Evolutionary conservation across 2,888 invertebrate genomes (phyloP).

Genomic region (Rhagonycha fulva): DNA sequence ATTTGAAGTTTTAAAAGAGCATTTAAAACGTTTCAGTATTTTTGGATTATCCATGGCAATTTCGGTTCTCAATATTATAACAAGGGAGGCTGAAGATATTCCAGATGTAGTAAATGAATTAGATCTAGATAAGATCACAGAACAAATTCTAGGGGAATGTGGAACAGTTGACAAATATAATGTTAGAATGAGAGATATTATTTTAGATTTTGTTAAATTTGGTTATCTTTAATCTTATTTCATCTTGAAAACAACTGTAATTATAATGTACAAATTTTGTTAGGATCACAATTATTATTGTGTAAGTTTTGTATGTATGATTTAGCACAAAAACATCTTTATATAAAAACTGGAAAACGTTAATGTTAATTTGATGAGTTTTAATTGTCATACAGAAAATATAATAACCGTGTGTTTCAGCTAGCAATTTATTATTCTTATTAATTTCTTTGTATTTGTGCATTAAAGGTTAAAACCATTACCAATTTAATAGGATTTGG

Average conservation of each 20-base stretch:
- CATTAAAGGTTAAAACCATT: no score
- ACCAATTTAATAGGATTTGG: no score
- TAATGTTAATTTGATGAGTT: no score
- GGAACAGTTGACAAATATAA: not conserved
- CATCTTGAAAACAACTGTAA: not conserved
- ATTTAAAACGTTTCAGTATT: constrained; percentile 39
- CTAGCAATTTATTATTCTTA: no score
- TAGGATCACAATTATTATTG: no score
- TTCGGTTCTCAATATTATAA: constrained; percentile 23
- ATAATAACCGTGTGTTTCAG: no score
- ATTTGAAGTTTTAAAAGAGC: constrained; percentile 38
- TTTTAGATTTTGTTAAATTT: constrained; percentile 9
- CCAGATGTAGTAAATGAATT: not conserved
- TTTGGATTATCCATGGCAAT: constrained; percentile 39
- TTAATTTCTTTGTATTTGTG: no score
- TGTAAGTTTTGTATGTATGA: no score
- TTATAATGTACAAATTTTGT: not conserved
- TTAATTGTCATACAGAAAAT: no score
- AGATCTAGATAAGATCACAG: not conserved
- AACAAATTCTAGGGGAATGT: not conserved
- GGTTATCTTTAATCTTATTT: not conserved
- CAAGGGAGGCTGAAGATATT: constrained; percentile 7
- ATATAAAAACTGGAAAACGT: no score
- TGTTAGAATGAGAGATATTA: constrained; percentile 1
- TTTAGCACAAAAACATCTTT: no score